Percentiles rank a stretch among this genome's conserved stretches.
Conservation (phyloP, 2,888 invertebrate genomes). For the Stenichneumon culpator region DNA sequence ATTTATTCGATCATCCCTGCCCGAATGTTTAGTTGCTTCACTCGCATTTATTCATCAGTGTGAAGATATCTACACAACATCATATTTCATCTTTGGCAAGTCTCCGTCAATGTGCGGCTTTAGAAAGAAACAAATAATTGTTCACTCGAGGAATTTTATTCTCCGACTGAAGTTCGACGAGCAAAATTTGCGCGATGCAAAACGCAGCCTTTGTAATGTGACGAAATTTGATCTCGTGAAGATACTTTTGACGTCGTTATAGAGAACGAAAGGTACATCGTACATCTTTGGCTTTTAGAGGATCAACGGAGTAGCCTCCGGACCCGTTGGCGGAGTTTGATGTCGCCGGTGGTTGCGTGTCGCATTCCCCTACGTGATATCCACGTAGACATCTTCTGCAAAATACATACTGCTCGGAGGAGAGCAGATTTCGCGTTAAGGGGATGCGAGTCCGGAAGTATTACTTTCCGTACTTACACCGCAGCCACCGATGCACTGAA, state of each 20-base stretch:
- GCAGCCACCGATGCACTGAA: slow-evolving; percentile 91
- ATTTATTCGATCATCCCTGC: no score
- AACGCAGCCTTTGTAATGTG: no score
- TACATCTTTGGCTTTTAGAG: slow-evolving; percentile 86
- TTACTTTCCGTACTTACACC: slow-evolving; percentile 86
- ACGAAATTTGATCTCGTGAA: no score
- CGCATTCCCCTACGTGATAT: slow-evolving; percentile 91
- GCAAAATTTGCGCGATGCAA: no score
- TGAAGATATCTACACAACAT: no score
- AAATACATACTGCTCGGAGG: slow-evolving; percentile 89
- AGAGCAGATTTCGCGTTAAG: slow-evolving; percentile 50
- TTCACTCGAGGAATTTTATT: no score
- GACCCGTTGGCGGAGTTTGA: slow-evolving; percentile 78
- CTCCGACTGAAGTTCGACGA: no score
- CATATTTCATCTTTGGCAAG: no score
- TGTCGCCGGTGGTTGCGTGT: slow-evolving; percentile 75
- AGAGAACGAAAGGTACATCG: slow-evolving; percentile 47
- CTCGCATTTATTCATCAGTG: no score
- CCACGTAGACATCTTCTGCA: slow-evolving; percentile 92
- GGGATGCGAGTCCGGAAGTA: not conserved
- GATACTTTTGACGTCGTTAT: not conserved
- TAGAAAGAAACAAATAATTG: no score
- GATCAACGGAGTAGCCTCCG: slow-evolving; percentile 88
- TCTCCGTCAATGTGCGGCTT: no score
- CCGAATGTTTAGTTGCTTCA: no score